A percentile compares a stretch with the other conserved stretches of the same genome.
These are phyloP conservation scores for Girardinichthys multiradiatus DNA, from an alignment of 2,113 vertebrate species.

Conservation along the genomic window DNA sequence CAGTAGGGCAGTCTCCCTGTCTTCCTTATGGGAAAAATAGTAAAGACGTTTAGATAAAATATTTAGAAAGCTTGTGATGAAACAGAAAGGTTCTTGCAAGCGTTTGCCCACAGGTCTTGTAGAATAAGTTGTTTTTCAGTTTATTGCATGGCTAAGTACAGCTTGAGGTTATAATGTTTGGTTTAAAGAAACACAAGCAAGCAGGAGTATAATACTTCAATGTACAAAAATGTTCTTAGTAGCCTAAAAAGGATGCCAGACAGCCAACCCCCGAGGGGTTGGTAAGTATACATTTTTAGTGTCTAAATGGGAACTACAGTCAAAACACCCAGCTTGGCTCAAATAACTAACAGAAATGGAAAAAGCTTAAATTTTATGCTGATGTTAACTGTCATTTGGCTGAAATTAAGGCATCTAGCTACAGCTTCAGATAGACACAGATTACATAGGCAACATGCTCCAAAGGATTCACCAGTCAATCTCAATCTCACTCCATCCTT, in stretches of 20 bases:
- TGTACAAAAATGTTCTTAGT: no score
- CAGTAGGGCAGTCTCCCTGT: neutral
- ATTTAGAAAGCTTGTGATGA: neutral
- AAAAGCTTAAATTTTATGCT: neutral
- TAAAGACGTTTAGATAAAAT: neutral
- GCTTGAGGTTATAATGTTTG: no score
- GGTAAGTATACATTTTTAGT: neutral
- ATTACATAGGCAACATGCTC: neutral
- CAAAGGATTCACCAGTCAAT: conserved; percentile 3
- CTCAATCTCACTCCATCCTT: neutral
- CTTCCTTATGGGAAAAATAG: no score
- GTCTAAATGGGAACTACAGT: neutral
- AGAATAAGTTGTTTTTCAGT: neutral
- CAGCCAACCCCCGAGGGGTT: neutral
- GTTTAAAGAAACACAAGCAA: neutral
- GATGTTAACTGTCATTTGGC: neutral
- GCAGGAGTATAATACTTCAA: neutral
- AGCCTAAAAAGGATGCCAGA: neutral
- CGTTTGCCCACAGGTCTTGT: neutral
- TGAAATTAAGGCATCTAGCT: neutral
- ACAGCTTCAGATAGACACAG: neutral
- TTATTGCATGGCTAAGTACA: no score
- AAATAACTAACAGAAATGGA: neutral
- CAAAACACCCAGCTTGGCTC: neutral
- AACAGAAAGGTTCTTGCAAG: neutral